Percentiles rank a stretch among this genome's conserved stretches.
Conservation (phyloP, 2,113 vertebrate genomes). For the Etheostoma cragini region DNA sequence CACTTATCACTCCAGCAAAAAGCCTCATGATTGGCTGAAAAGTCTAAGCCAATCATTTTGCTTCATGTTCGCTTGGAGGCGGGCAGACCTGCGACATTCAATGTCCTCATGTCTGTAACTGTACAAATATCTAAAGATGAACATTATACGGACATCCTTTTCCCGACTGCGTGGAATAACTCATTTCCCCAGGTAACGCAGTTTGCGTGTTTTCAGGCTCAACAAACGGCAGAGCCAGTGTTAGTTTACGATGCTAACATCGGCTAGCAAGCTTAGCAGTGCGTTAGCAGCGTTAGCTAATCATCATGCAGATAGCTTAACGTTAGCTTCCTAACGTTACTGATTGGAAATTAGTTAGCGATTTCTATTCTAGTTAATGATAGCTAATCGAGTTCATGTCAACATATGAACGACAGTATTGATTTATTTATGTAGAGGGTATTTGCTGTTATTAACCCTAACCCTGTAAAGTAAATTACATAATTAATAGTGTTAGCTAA, state of each 20-base stretch:
- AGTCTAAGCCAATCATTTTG: constrained; percentile 54
- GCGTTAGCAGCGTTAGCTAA: constrained; percentile 36
- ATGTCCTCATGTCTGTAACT: background rate
- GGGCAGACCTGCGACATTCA: constrained; percentile 69
- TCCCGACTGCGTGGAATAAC: constrained; percentile 47
- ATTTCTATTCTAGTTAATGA: background rate
- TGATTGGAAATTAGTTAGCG: background rate
- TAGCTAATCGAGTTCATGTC: too few relatives aligned
- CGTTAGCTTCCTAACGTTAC: too few relatives aligned
- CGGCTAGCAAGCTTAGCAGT: constrained; percentile 7
- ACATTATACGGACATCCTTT: constrained; percentile 50
- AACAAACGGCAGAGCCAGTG: background rate
- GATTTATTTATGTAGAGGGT: background rate
- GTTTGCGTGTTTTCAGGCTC: background rate
- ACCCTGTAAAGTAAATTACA: too few relatives aligned
- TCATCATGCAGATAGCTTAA: background rate
- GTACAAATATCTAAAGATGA: constrained; percentile 60
- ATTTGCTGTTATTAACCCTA: background rate
- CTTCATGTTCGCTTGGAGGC: background rate
- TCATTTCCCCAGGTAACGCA: constrained; percentile 56
- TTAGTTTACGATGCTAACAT: constrained; percentile 13
- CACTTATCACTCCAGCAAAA: rapidly evolving
- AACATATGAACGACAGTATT: background rate
- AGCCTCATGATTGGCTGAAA: constrained; percentile 49
- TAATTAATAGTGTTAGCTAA: too few relatives aligned